Conservation (phyloP, 1,140 invertebrate species). For the Pogonomyrmex barbatus region DNA sequence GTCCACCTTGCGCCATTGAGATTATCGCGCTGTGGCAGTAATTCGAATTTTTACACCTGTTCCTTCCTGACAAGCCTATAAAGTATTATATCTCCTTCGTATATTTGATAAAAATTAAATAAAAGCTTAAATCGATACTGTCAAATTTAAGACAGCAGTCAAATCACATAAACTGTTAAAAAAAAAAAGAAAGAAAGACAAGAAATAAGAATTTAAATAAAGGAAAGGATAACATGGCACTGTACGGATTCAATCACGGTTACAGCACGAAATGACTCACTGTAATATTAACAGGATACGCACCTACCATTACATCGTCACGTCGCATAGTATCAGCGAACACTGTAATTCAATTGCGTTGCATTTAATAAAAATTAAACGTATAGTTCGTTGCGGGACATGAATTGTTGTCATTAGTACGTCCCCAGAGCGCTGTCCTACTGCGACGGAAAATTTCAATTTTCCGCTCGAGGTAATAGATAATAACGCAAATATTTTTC, state of each 20-base stretch:
- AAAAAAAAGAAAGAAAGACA: not conserved
- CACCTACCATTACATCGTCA: slow-evolving; percentile 13
- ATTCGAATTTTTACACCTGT: slow-evolving; percentile 28
- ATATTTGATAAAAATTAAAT: not conserved
- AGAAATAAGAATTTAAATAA: not conserved
- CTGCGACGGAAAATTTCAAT: slow-evolving; percentile 72
- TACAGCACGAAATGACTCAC: slow-evolving; percentile 27
- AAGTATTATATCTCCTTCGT: not conserved
- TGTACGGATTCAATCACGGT: not conserved
- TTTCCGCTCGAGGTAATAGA: slow-evolving; percentile 75
- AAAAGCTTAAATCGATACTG: not conserved
- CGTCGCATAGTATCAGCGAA: slow-evolving; percentile 33
- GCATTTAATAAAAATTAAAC: slow-evolving; percentile 61
- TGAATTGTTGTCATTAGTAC: slow-evolving; percentile 70
- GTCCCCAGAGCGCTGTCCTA: slow-evolving; percentile 55
- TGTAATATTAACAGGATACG: slow-evolving; percentile 40
- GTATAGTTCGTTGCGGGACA: slow-evolving; percentile 61
- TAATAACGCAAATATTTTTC: slow-evolving; percentile 77
- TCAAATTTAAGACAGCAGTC: not conserved
- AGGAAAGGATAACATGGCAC: not conserved
- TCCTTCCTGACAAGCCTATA: not conserved
- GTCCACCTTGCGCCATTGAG: slow-evolving; percentile 75
- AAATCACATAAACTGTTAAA: not conserved
- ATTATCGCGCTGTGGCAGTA: not conserved
- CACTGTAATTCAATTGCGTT: slow-evolving; percentile 51